These are phyloP conservation scores for Thereva unica DNA, from an alignment of 2,888 invertebrate genomes.

Conservation along the genomic window DNA sequence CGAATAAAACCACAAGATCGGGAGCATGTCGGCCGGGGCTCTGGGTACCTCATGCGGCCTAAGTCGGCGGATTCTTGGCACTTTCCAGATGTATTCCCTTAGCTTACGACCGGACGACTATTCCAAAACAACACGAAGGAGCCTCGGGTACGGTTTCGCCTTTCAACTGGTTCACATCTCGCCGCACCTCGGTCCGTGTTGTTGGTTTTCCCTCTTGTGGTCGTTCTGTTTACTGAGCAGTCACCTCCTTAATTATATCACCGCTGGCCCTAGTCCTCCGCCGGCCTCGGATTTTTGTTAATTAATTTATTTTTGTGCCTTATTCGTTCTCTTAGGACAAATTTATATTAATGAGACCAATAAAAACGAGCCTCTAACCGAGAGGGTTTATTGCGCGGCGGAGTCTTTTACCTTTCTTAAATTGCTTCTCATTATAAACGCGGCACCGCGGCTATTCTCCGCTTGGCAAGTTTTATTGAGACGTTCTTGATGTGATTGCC, in stretches of 20 bases:
- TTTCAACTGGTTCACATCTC: neutral
- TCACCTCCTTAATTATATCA: constrained; percentile 33
- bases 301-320: constrained; percentile 35
- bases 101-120: constrained; percentile 16
- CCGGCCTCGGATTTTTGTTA: constrained; percentile 23
- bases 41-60: constrained; percentile 11
- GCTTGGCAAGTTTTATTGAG: constrained; percentile 22
- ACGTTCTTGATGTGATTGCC: constrained; percentile 13
- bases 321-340: constrained; percentile 49
- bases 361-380: constrained; percentile 48
- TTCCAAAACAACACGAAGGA: constrained; percentile 8
- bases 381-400: constrained; percentile 31
- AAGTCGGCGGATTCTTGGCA: constrained; percentile 21
- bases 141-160: neutral
- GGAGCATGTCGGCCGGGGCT: constrained; percentile 20
- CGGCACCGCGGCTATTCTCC: constrained; percentile 3
- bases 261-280: constrained; percentile 8
- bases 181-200: neutral
- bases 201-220: neutral
- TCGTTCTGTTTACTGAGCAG: constrained; percentile 3
- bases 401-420: constrained; percentile 19
- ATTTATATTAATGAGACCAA: constrained; percentile 60
- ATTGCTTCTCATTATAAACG: constrained; percentile 32
- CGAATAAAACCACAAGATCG: constrained; percentile 29
- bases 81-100: constrained; percentile 32